Evolutionary conservation across 2,113 vertebrate species (phyloP).

Genomic region (Cervus canadensis): DNA sequence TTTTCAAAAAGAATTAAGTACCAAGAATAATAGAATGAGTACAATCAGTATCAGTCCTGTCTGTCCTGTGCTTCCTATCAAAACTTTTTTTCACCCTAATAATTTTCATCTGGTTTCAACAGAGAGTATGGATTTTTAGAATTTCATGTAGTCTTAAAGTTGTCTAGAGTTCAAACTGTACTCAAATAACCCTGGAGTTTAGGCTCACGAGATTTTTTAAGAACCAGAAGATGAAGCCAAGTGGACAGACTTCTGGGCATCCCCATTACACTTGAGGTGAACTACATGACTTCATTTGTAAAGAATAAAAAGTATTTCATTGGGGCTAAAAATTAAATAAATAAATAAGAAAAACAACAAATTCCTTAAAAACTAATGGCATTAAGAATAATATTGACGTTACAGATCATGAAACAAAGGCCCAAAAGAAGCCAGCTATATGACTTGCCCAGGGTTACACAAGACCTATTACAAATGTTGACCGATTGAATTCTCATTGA

Average conservation of each 20-base stretch:
- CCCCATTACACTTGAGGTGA: background rate
- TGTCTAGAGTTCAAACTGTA: background rate
- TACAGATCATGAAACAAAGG: background rate
- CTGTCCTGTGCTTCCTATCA: background rate
- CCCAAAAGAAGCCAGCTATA: background rate
- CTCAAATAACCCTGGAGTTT: background rate
- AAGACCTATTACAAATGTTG: background rate
- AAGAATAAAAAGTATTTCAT: background rate
- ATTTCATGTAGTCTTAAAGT: background rate
- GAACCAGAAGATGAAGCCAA: background rate
- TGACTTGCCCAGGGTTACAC: background rate
- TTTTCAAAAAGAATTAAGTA: constrained; percentile 7
- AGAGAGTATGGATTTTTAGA: background rate
- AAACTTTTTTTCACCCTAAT: background rate
- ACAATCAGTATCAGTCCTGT: background rate
- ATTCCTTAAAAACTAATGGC: background rate
- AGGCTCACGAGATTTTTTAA: background rate
- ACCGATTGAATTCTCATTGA: background rate
- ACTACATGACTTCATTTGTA: background rate
- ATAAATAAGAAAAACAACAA: background rate
- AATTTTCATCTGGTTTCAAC: background rate
- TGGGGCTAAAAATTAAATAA: background rate
- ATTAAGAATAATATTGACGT: background rate
- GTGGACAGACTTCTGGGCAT: background rate
- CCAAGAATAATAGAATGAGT: background rate